These are phyloP conservation scores for Hoplias malabaricus DNA, from an alignment of 2,113 vertebrate genomes.

Conservation along the genomic window DNA sequence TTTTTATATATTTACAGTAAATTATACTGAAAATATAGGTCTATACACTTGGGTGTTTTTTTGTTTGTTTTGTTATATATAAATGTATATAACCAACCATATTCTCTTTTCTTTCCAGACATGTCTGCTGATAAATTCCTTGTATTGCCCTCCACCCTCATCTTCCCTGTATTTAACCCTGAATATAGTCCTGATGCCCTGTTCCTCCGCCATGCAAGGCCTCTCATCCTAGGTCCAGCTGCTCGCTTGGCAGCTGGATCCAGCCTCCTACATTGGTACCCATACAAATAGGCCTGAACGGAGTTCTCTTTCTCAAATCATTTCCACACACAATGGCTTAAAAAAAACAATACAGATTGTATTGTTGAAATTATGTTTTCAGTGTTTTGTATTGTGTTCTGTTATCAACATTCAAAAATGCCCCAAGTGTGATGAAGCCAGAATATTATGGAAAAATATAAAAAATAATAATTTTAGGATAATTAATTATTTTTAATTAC, in stretches of 20 bases:
- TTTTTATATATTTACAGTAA: too few relatives aligned
- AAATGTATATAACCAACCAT: too few relatives aligned
- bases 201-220: background rate
- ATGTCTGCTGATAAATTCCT: background rate
- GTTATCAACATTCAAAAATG: background rate
- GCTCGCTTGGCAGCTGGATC: constrained; percentile 46
- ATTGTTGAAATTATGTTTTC: background rate
- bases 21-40: too few relatives aligned
- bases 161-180: constrained; percentile 57
- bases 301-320: background rate
- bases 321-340: background rate
- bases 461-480: background rate
- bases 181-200: constrained; percentile 36
- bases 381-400: constrained; percentile 11
- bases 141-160: background rate
- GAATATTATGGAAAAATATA: background rate
- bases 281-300: background rate
- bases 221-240: constrained; percentile 37
- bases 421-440: background rate
- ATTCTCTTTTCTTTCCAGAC: constrained; percentile 42
- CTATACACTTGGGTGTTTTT: too few relatives aligned
- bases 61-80: too few relatives aligned
- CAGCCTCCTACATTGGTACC: constrained; percentile 31
- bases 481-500: constrained; percentile 10
- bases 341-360: background rate